Evolutionary conservation across 2,113 vertebrate genomes (phyloP), one percentile per base, ranked within the genome.

Genomic region (Gavia stellata): DNA sequence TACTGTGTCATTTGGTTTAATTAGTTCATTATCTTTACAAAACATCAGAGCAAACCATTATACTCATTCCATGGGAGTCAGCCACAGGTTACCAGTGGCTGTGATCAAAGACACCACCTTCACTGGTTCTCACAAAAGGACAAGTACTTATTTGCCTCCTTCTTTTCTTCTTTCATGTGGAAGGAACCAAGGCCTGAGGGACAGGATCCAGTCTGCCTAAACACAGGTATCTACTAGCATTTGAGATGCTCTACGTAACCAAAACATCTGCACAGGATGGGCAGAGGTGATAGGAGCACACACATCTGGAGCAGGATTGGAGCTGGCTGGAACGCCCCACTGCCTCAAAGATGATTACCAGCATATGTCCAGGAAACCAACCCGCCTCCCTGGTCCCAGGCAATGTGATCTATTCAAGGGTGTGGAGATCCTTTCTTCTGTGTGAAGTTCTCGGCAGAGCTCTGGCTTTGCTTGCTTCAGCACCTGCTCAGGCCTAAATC

Each of bases 291-390:
- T 7, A 58, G 36, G 8, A 28, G 4, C 6, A 3, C 9, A 19
- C 10, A 45, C 3, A 24, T 40, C 4, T 63, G 36, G 15, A 53
- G n/a, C 7, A 50, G 33, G 15, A 50, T 10, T 68, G 29, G 19
- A 65, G 28, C 25, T 71, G 38, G 7, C 12, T 31, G 31, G n/a
- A 56, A 58, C 33, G 17, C 4, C 12, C 13, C 33, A 29, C 36
- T n/a, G 62, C 9, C 45, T 18, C 28, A 33, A 13, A 80, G 7
- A 1, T 10, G 2, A 33, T 56, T n/a, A 31, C 8, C 0, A 3
- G 5, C 7, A 5, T 12, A 24, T 23, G 4, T 34, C 23, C 1
- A 3, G 10, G 8, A 2, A 3, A 33, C 15, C 3, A 4, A 9
- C 15, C 10, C 6, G 84, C 9, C 2, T 67, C 9, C 6, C 10